phyloP scores from a whole-genome alignment of 37 sponge, comb jelly and placozoan genomes.

The Tethya wilhelma region DNA sequence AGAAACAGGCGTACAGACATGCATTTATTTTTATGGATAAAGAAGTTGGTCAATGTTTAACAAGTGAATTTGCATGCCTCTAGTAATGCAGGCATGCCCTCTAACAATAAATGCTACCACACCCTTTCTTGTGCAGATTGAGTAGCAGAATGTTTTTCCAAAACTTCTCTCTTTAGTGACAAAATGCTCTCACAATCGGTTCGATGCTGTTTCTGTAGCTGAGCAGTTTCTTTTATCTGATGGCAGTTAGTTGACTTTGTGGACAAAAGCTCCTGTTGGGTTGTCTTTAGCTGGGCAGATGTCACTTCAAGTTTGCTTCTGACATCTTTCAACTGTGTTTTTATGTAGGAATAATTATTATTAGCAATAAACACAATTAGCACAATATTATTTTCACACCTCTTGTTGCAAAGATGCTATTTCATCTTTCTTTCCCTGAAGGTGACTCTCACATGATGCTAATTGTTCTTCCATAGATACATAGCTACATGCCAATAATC shows the following conservation, averaged over 20 bases:
- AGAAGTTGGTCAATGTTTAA: too few relatives aligned
- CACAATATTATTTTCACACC: neutral
- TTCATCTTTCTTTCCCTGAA: conserved; percentile 15
- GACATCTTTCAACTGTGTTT: conserved; percentile 6
- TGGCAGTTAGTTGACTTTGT: neutral
- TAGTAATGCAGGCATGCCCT: too few relatives aligned
- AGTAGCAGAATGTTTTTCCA: conserved; percentile 2
- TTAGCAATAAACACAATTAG: too few relatives aligned
- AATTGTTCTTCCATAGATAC: conserved; percentile 18
- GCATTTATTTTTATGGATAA: too few relatives aligned
- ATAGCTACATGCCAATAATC: conserved; percentile 11
- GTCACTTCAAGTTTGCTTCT: conserved; percentile 4
- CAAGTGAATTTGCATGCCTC: too few relatives aligned
- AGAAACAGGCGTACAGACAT: too few relatives aligned
- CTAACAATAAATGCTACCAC: too few relatives aligned
- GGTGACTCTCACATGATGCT: conserved; percentile 25
- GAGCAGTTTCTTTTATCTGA: neutral
- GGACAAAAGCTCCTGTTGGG: conserved; percentile 1
- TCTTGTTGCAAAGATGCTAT: neutral
- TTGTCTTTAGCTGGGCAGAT: neutral
- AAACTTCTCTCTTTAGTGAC: conserved; percentile 4
- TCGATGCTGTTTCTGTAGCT: neutral
- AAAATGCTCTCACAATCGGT: neutral
- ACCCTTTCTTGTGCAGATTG: conserved; percentile 30
- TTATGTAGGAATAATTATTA: too few relatives aligned